Conservation (phyloP, 2,113 vertebrate genomes). For the Symphodus melops region DNA sequence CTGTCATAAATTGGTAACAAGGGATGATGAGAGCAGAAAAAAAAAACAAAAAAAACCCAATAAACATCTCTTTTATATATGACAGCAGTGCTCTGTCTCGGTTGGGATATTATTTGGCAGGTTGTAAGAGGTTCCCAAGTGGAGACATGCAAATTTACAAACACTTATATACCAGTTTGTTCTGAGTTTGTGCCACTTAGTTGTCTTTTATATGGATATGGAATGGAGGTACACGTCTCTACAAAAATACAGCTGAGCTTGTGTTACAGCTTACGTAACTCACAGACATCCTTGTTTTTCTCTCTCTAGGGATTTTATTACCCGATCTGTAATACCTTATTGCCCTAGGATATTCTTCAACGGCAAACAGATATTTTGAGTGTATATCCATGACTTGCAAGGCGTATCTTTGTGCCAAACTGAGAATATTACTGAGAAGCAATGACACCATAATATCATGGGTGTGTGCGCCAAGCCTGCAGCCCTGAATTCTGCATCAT, state of each 20-base stretch:
- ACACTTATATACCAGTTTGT: constrained; percentile 58
- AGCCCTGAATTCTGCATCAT: constrained; percentile 49
- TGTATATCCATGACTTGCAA: constrained; percentile 40
- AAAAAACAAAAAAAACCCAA: too few relatives aligned
- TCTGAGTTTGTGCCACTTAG: constrained; percentile 56
- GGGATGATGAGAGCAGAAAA: constrained; percentile 53
- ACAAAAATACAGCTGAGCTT: constrained; percentile 60
- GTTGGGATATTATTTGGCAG: constrained; percentile 62
- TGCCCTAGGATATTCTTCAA: constrained; percentile 70
- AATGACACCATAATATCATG: constrained; percentile 52
- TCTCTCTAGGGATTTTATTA: constrained; percentile 67
- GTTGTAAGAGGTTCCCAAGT: constrained; percentile 64
- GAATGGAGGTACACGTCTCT: constrained; percentile 38
- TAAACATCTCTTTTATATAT: constrained; percentile 55
- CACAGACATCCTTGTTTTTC: constrained; percentile 58
- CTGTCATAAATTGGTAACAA: constrained; percentile 66
- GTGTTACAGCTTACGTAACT: constrained; percentile 66
- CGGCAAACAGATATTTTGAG: constrained; percentile 65
- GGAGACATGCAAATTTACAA: constrained; percentile 67
- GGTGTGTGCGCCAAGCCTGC: constrained; percentile 39
- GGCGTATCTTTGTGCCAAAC: constrained; percentile 54
- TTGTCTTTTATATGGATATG: constrained; percentile 36
- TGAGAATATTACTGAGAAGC: constrained; percentile 36
- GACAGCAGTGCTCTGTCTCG: constrained; percentile 55
- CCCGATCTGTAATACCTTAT: constrained; percentile 65